These are phyloP conservation scores for Micropterix aruncella DNA, from an alignment of 2,888 invertebrate species.

Conservation along the genomic window DNA sequence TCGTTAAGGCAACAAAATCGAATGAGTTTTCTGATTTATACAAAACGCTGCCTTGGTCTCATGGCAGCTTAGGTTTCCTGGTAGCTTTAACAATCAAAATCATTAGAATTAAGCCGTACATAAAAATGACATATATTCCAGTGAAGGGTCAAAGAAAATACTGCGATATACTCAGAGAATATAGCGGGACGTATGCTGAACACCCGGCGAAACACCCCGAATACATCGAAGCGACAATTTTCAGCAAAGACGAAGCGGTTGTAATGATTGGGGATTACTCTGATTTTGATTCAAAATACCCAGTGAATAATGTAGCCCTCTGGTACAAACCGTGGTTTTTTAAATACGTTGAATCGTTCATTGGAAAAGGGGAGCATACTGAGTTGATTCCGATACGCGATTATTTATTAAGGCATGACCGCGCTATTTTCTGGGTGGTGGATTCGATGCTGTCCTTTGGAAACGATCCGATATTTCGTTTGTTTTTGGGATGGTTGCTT, in stretches of 20 bases:
- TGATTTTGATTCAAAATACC: conserved; percentile 35
- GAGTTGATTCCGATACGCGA: conserved; percentile 49
- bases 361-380: conserved; percentile 34
- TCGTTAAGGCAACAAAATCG: conserved; percentile 39
- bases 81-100: conserved; percentile 48
- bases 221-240: conserved; percentile 54
- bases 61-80: conserved; percentile 50
- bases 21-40: conserved; percentile 45
- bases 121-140: conserved; percentile 49
- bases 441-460: conserved; percentile 59
- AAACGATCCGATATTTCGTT: conserved; percentile 46
- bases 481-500: conserved; percentile 49
- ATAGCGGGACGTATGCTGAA: conserved; percentile 41
- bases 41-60: conserved; percentile 48
- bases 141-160: conserved; percentile 46
- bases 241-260: conserved; percentile 44
- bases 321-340: conserved; percentile 67
- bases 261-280: conserved; percentile 52
- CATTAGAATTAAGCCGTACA: conserved; percentile 47
- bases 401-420: conserved; percentile 48
- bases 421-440: conserved; percentile 60
- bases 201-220: conserved; percentile 34
- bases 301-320: conserved; percentile 39
- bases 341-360: conserved; percentile 45
- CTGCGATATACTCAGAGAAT: conserved; percentile 42